Evolutionary conservation across 2,888 invertebrate genomes (phyloP).

Genomic region (Agapostemon virescens): DNA sequence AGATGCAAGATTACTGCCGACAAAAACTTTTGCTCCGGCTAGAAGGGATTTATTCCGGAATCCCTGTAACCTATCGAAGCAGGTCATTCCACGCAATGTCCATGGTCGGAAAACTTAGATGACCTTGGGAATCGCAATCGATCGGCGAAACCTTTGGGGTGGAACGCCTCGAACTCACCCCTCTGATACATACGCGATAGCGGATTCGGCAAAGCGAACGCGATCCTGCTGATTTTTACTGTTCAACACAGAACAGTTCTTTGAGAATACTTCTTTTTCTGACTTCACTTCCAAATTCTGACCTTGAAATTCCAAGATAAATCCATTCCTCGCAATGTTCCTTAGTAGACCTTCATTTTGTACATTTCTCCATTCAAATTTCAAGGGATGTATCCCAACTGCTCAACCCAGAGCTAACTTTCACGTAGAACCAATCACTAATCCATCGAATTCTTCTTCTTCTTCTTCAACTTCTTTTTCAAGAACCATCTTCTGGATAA

Average conservation of each 20-base stretch:
- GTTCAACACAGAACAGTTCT: neutral
- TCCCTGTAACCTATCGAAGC: conserved; percentile 68
- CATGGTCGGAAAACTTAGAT: conserved; percentile 68
- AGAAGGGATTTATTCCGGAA: conserved; percentile 68
- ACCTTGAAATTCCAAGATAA: too few species aligned
- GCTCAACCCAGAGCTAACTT: too few species aligned
- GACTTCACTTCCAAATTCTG: too few species aligned
- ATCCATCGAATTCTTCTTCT: too few species aligned
- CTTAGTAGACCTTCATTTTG: too few species aligned
- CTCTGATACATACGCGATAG: conserved; percentile 53
- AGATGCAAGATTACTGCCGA: conserved; percentile 68
- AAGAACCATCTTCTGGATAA: too few species aligned
- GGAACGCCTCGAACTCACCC: conserved; percentile 49
- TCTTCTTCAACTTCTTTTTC: too few species aligned
- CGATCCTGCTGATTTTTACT: conserved; percentile 28
- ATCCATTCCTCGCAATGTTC: too few species aligned
- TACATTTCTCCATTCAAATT: neutral
- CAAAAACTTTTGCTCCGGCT: conserved; percentile 66
- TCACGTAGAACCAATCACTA: too few species aligned
- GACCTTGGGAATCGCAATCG: conserved; percentile 72
- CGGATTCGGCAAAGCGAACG: conserved; percentile 37
- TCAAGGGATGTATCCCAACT: neutral
- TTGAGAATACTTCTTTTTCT: neutral
- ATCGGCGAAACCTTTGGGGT: conserved; percentile 63
- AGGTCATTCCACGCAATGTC: conserved; percentile 69